phyloP scores from a whole-genome alignment of 2,888 invertebrate genomes.

The Hydropsyche betteni region DNA sequence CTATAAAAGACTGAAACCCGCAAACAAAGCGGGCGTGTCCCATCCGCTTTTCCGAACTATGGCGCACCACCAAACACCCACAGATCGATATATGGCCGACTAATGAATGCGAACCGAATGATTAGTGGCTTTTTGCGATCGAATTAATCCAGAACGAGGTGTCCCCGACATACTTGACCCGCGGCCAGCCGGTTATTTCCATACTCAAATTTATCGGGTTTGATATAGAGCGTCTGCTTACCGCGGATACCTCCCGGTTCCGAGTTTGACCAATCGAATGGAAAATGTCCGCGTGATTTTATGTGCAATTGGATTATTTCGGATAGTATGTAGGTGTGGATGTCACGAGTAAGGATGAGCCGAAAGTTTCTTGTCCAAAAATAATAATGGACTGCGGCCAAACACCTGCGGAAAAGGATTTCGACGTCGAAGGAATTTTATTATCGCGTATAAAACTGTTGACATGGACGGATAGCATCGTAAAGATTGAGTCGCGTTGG shows the following conservation, averaged over 20 bases:
- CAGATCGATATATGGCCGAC: not conserved
- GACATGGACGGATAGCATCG: too few species aligned
- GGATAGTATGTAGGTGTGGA: too few species aligned
- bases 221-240: too few species aligned
- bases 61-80: conserved; percentile 5
- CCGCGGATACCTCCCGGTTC: too few species aligned
- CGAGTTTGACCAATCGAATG: too few species aligned
- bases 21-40: conserved; percentile 8
- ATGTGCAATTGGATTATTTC: too few species aligned
- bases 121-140: conserved; percentile 36
- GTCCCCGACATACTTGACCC: conserved; percentile 51
- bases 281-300: too few species aligned
- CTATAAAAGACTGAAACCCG: too few species aligned
- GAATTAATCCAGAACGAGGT: conserved; percentile 42
- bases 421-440: not conserved
- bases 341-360: too few species aligned
- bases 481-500: not conserved
- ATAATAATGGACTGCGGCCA: conserved; percentile 21
- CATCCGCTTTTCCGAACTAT: not conserved
- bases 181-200: conserved; percentile 46
- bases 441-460: too few species aligned
- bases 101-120: conserved; percentile 40
- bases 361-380: conserved; percentile 5
- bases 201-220: not conserved
- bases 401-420: conserved; percentile 26